Evolutionary conservation across 2,888 invertebrate species (phyloP).

Genomic region (Caenorhabditis sp.): DNA sequence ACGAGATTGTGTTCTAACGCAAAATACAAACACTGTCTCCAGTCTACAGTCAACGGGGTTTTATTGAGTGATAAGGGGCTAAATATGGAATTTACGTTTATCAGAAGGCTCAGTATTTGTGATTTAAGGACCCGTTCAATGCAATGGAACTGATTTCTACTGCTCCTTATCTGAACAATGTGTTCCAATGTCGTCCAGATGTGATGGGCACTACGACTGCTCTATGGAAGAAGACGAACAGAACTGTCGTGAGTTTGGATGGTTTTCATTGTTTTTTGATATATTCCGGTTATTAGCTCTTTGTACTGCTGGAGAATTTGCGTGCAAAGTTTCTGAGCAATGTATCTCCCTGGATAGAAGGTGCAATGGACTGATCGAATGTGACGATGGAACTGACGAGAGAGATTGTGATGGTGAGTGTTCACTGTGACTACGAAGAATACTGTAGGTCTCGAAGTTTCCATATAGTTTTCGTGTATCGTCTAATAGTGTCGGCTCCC

Average conservation of each 20-base stretch:
- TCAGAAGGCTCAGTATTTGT: conserved; percentile 10
- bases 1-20: conserved; percentile 43
- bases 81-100: neutral
- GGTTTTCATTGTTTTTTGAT: neutral
- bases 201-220: conserved; percentile 83
- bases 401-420: conserved; percentile 78
- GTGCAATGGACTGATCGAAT: conserved; percentile 82
- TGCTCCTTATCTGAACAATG: conserved; percentile 81
- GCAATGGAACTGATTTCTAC: conserved; percentile 79
- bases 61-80: conserved; percentile 11
- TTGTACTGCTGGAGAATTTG: conserved; percentile 81
- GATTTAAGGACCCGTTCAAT: conserved; percentile 64
- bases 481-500: no score
- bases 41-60: neutral
- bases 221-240: conserved; percentile 83
- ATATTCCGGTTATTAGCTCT: conserved; percentile 75
- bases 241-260: conserved; percentile 80
- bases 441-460: no score
- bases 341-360: conserved; percentile 80
- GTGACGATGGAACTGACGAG: conserved; percentile 83
- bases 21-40: conserved; percentile 50
- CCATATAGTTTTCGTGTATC: no score
- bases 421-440: no score
- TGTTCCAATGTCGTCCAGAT: conserved; percentile 77
- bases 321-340: conserved; percentile 82